Conservation (phyloP, 92 coral and sea anemone genomes). For the Heliopora coerulea region DNA sequence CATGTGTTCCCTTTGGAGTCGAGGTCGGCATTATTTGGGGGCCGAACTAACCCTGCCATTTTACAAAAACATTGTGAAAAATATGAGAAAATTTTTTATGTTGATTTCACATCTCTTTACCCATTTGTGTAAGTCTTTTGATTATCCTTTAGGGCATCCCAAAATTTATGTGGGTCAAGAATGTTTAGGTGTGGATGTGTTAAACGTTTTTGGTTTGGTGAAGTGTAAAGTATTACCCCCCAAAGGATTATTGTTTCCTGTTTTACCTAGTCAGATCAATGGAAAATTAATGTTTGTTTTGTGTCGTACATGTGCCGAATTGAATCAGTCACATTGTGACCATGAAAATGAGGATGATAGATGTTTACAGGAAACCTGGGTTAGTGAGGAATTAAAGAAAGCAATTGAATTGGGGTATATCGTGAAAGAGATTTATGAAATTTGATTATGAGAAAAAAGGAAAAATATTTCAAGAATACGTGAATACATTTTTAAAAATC, state of each 20-base stretch:
- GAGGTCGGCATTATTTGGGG: conserved; percentile 33
- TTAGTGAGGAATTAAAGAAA: conserved; percentile 43
- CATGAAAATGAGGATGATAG: conserved; percentile 44
- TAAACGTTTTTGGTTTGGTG: conserved; percentile 45
- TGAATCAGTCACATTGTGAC: conserved; percentile 41
- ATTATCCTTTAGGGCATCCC: conserved; percentile 24
- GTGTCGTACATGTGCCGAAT: conserved; percentile 58
- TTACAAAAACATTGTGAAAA: conserved; percentile 12
- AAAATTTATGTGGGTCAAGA: conserved; percentile 29
- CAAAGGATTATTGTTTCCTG: background rate
- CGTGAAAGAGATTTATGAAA: conserved; percentile 29
- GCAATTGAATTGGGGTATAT: conserved; percentile 50
- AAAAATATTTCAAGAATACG: conserved; percentile 44
- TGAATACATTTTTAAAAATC: conserved; percentile 56
- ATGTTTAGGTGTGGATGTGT: background rate
- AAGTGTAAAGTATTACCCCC: conserved; percentile 48
- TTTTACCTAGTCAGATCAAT: conserved; percentile 42
- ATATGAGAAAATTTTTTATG: conserved; percentile 37
- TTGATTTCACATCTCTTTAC: conserved; percentile 41
- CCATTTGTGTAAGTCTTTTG: conserved; percentile 23
- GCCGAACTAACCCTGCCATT: conserved; percentile 35
- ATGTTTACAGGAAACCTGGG: conserved; percentile 54
- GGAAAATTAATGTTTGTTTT: conserved; percentile 51
- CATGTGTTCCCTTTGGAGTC: conserved; percentile 30
- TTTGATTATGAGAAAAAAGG: conserved; percentile 39